Base-by-base conservation (phyloP, 2,113 vertebrate species). In the Danionella cerebrum region DNA sequence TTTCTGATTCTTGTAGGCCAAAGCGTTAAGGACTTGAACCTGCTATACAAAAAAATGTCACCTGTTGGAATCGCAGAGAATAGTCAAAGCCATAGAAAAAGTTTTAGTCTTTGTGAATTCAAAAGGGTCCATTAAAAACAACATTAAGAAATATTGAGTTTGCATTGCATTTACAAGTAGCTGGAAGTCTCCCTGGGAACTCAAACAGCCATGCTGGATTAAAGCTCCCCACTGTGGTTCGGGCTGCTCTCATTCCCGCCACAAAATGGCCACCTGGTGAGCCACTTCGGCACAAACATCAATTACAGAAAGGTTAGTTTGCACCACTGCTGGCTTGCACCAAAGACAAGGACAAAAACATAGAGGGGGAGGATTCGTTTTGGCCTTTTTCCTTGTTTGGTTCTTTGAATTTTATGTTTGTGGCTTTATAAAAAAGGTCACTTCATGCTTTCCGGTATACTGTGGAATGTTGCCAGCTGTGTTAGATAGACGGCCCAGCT, bases 221-320 rank as follows among this genome's bases (percentile, higher is more conserved):
- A 65, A 69, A 74, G 44, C 53, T 35, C 44, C 74, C 48, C 10
- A 42, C 66, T 75, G 69, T 2, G 69, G 21, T 18, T 8, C 14
- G 42, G 51, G 22, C 38, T 35, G 45, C 72, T 80, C 71, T 66
- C 36, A 63, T 67, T 78, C 72, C 74, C 80, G 64, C 71, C 73
- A 55, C 77, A 78, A 82, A 81, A 78, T 79, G 81, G 76, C 79
- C 41, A 58, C 80, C 78, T 77, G 67, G 74, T 66, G 79, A 12
- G 77, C 54, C 10, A 52, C 51, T 44, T 67, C 42, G 76, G 79
- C 68, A 81, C 76, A 83, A 75, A 78, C 84, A 83, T 76, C 84
- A 85, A 86, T 86, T 88, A 86, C 79, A 79, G 84, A 88, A 87
- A 89, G 87, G 85, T 88, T 88, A 88, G 82, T 82, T 86, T 85